Evolutionary conservation across 2,888 invertebrate species (phyloP).

Genomic region (Caenorhabditis drosophilae): DNA sequence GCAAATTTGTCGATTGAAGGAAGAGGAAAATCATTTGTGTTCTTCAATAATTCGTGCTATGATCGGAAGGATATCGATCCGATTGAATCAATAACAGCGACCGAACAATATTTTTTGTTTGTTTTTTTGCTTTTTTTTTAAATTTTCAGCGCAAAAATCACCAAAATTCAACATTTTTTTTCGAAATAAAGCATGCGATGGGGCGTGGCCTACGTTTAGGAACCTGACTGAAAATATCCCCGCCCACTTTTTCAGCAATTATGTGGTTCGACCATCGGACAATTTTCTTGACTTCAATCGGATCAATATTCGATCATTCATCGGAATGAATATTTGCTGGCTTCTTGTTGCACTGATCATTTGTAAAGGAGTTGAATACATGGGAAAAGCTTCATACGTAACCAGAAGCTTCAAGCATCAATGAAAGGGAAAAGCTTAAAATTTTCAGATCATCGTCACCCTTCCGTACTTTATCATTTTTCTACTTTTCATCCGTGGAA

Average conservation of each 20-base stretch:
- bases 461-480: conserved; percentile 60
- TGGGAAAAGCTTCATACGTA: conserved; percentile 45
- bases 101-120: conserved; percentile 58
- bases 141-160: too few relatives aligned
- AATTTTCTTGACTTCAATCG: conserved; percentile 47
- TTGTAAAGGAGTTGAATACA: conserved; percentile 59
- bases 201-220: too few relatives aligned
- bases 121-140: conserved; percentile 3
- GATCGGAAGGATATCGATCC: conserved; percentile 7
- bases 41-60: conserved; percentile 35
- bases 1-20: conserved; percentile 7
- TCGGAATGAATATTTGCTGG: conserved; percentile 47
- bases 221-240: too few relatives aligned
- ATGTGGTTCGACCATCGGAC: conserved; percentile 45
- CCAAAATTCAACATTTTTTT: too few relatives aligned
- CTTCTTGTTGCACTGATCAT: conserved; percentile 50
- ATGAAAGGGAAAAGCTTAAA: not conserved
- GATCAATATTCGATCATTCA: conserved; percentile 45
- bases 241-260: conserved; percentile 54
- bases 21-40: too few relatives aligned
- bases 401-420: not conserved
- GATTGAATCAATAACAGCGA: conserved; percentile 33
- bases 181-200: too few relatives aligned
- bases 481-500: conserved; percentile 57
- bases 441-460: conserved; percentile 1